Percentiles rank a stretch among this genome's conserved stretches.
These are phyloP conservation scores for Brachystomella parvula DNA, from an alignment of 1,140 invertebrate genomes.

Conservation along the genomic window DNA sequence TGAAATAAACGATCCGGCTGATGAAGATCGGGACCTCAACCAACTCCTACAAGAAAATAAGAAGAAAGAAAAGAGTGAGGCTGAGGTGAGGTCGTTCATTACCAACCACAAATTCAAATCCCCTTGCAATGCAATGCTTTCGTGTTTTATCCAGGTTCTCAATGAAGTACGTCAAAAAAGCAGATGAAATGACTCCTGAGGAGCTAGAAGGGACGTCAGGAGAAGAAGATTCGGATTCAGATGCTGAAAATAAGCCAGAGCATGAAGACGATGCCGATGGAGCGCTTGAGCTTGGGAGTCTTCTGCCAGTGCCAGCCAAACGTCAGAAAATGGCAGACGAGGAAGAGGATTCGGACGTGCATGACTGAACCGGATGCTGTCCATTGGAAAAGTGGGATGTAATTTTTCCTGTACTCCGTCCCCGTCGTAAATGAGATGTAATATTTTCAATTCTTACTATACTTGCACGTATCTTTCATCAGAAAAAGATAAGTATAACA, in stretches of 20 bases:
- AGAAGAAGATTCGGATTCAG: background rate
- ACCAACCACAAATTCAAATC: background rate
- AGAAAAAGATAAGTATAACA: no score
- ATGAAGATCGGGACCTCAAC: background rate
- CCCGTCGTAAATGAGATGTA: background rate
- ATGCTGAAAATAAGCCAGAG: background rate
- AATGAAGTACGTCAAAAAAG: background rate
- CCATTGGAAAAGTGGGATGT: background rate
- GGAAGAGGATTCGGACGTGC: background rate
- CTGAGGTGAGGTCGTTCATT: constrained; percentile 4
- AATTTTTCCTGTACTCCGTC: background rate
- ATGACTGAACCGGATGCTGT: background rate
- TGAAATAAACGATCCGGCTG: constrained; percentile 12
- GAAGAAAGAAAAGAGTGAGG: background rate
- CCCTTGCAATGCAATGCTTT: background rate
- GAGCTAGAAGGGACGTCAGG: background rate
- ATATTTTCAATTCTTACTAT: background rate
- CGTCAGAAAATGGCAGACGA: background rate
- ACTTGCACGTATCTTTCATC: background rate
- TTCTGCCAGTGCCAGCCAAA: background rate
- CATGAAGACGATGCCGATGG: constrained; percentile 18
- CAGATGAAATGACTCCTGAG: background rate
- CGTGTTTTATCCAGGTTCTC: background rate
- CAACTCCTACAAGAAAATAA: constrained; percentile 9
- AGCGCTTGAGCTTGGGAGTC: background rate